Evolutionary conservation across 2,888 invertebrate species (phyloP), one percentile per base, ranked within the genome.

Genomic region (Dendrolimus houi): DNA sequence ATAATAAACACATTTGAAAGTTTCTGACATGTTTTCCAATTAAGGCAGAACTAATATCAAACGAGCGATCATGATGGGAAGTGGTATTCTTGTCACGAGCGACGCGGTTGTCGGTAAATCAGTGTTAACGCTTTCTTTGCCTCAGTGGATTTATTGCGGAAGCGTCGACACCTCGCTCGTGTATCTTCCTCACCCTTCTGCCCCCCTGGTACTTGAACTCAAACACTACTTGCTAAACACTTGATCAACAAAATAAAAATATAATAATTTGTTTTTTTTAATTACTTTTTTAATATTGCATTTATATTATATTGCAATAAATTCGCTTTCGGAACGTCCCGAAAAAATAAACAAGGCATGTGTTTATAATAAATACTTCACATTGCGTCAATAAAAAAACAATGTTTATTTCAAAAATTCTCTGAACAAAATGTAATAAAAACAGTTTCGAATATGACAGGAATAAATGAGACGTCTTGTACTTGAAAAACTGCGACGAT

Each of bases 41-140:
- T 29, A 29, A 3, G 29, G 29, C 29, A 29, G 47, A 47, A 47
- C 12, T 47, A 47, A 47, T 47, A 47, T 47, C 47, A 47, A 47
- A 12, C 47, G 6, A 47, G 47, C 47, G 9, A 10, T 47, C 47
- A 12, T 47, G 47, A 47, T 47, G 12, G 47, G 47, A 47, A 47
- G 47, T 47, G 47, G 47, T 64, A 67, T 69, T 67, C 70, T 70
- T 68, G 71, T 71, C 75, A 75, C 74, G 75, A 68, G 65, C 72
- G 72, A 73, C 75, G 73, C 64, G 72, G 75, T 74, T 72, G 77
- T 75, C 79, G 68, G 77, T 85, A 86, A 85, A 85, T 87, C 85
- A 85, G 79, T 73, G 83, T 83, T 85, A 85, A 82, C 78, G 79
- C 78, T 82, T 83, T 85, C 81, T 83, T 82, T 79, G 70, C 79